Base-by-base conservation (phyloP, 2,888 invertebrate species). In the Ormyrus rosae region DNA sequence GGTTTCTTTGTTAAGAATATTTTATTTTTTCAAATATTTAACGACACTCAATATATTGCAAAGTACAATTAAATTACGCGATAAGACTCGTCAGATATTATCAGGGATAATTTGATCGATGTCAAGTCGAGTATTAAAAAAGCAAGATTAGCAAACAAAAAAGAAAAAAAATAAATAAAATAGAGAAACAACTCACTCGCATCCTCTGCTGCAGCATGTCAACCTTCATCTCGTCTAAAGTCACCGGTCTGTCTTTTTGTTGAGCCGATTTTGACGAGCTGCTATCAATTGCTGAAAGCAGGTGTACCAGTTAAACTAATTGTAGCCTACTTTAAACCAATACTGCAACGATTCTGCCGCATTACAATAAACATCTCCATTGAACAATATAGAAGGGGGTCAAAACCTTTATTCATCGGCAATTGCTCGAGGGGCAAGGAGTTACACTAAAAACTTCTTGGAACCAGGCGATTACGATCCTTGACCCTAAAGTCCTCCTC, bases 181-280 rank as follows among this genome's bases (percentile, higher is more conserved):
- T 45, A 6, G 8, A 45, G 68, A n/a, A 50, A 50, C 0, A 8
- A 46, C 81, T 68, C 65, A 87, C 88, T 85, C 87, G 84, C 83
- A 88, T 84, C 13, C 83, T 84, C 63, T 84, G 82, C 6, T 82
- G 83, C 11, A 88, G 70, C 76, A 76, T 81, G 50, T 82, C 74
- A 63, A 78, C 63, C 7, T 85, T 85, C 60, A 82, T 68, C 4
- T 53, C 55, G 46, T 71, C 70, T 50, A 75, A 13, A 9, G 34
- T 9, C 34, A 63, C 13, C 19, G 69, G 6, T 46, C 46, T 0
- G 11, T 58, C 10, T 51, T 34, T 13, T 13, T 60, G 46, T 3
- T 46, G 13, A 46, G 46, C 46, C 6, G 50, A 13, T 19, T 68
- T 71, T 61, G 55, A 11, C 9, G 10, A 9, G 9, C 10, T 60